phyloP scores from a whole-genome alignment of 37 sponge, comb jelly and placozoan genomes.

The Dysidea cf. avara region DNA sequence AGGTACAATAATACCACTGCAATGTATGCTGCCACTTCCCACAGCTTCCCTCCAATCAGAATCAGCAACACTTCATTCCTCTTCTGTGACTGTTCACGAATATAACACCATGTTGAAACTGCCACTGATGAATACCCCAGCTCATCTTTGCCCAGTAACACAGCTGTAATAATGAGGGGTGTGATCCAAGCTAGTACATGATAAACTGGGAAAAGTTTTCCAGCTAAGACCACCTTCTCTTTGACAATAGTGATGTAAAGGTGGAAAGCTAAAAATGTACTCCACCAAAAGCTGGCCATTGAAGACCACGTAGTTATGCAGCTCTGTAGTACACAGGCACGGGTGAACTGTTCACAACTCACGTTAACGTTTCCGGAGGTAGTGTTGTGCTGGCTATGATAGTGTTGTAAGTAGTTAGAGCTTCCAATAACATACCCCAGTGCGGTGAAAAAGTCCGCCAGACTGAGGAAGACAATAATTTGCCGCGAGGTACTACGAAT shows the following conservation, averaged over 20 bases:
- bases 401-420: no score
- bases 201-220: constrained; percentile 38
- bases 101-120: constrained; percentile 49
- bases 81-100: no score
- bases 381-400: no score
- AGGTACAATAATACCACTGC: no score
- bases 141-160: neutral
- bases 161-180: constrained; percentile 41
- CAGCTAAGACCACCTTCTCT: constrained; percentile 2
- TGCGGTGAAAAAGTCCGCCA: constrained; percentile 65
- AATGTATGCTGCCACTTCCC: no score
- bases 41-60: no score
- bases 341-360: constrained; percentile 1
- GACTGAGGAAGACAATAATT: constrained; percentile 51
- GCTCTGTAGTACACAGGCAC: constrained; percentile 48
- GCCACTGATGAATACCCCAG: constrained; percentile 45
- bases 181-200: constrained; percentile 52
- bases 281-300: constrained; percentile 54
- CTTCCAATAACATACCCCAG: constrained; percentile 59
- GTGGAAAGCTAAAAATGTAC: constrained; percentile 57
- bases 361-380: no score
- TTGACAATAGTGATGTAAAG: constrained; percentile 48
- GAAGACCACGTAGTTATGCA: constrained; percentile 48
- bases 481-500: constrained; percentile 47
- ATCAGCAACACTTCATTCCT: neutral